Conservation (phyloP, 1,140 invertebrate genomes). For the Orussus abietinus region DNA sequence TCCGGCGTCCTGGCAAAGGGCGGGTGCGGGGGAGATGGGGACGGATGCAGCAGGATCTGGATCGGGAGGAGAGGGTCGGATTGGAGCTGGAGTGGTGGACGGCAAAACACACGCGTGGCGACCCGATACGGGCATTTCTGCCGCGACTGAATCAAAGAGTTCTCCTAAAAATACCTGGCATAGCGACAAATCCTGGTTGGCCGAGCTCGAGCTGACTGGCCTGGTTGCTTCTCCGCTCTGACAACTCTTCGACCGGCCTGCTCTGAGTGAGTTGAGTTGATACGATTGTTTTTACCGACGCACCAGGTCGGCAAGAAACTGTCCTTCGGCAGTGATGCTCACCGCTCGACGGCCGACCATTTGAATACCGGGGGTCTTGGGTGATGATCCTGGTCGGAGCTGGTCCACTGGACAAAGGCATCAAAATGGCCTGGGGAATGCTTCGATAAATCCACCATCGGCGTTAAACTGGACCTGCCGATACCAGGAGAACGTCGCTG, state of each 20-base stretch:
- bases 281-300: constrained; percentile 51
- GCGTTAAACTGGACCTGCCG: neutral
- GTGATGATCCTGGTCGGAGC: too few relatives aligned
- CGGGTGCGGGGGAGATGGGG: too few relatives aligned
- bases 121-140: constrained; percentile 45
- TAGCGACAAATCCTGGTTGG: constrained; percentile 43
- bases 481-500: neutral
- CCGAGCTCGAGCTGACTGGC: constrained; percentile 18
- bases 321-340: constrained; percentile 49
- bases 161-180: constrained; percentile 49
- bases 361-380: constrained; percentile 24
- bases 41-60: too few relatives aligned
- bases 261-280: constrained; percentile 41
- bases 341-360: constrained; percentile 23
- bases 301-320: constrained; percentile 48
- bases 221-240: constrained; percentile 28
- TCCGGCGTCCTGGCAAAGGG: too few relatives aligned
- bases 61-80: too few relatives aligned
- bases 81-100: constrained; percentile 25
- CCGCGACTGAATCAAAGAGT: constrained; percentile 43
- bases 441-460: neutral
- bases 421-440: too few relatives aligned
- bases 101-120: constrained; percentile 8
- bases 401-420: too few relatives aligned
- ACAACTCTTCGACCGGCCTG: constrained; percentile 32